Evolutionary conservation across 64 coral and sea anemone genomes (phyloP).

Genomic region (Acropora yongei): DNA sequence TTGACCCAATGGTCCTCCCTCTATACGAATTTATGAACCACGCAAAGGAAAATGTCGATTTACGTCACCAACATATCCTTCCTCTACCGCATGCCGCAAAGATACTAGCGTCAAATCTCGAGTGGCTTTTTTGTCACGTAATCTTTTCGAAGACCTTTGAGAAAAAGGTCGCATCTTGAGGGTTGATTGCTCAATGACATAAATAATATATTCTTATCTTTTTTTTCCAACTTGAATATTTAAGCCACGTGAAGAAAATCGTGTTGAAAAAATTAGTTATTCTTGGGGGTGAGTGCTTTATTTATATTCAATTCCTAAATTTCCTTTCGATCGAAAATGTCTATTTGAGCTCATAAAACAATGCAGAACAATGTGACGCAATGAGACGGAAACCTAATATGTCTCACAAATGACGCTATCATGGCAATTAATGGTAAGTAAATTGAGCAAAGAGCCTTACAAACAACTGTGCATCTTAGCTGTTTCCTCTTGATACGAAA

Average conservation of each 20-base stretch:
- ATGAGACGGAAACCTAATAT: background rate
- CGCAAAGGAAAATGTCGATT: no score
- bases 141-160: background rate
- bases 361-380: conserved; percentile 4
- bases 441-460: background rate
- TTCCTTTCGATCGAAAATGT: background rate
- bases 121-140: background rate
- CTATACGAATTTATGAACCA: no score
- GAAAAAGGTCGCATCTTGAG: background rate
- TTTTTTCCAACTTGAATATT: no score
- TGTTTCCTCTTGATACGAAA: background rate
- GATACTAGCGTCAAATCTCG: no score
- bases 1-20: no score
- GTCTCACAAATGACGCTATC: conserved; percentile 1
- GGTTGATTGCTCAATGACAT: no score
- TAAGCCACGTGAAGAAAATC: no score
- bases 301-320: background rate
- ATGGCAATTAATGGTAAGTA: background rate
- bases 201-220: no score
- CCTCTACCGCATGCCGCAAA: no score
- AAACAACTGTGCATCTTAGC: background rate
- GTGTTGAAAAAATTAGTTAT: no score
- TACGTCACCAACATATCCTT: no score
- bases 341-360: background rate
- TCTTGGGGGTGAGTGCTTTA: background rate